These are phyloP conservation scores for Odontesthes bonariensis DNA, from an alignment of 2,113 vertebrate species.

Conservation along the genomic window DNA sequence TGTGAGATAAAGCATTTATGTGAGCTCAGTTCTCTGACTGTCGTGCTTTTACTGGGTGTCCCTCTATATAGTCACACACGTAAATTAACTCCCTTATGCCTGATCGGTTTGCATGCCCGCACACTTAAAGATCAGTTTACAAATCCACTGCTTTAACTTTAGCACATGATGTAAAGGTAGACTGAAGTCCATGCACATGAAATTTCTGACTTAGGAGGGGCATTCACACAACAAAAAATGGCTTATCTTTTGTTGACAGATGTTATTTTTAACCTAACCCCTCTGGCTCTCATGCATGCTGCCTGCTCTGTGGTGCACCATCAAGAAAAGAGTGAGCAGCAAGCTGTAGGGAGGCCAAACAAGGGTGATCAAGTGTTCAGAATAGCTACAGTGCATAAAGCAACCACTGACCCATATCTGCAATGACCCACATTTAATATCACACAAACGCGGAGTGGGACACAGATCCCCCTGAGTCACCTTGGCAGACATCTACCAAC, in stretches of 20 bases:
- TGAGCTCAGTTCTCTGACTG: neutral
- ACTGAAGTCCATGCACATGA: neutral
- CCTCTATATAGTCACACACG: slow-evolving; percentile 34
- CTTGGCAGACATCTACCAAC: slow-evolving; percentile 11
- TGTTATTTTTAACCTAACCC: slow-evolving; percentile 46
- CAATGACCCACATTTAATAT: slow-evolving; percentile 74
- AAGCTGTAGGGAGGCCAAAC: slow-evolving; percentile 38
- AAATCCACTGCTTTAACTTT: slow-evolving; percentile 2
- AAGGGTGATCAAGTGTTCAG: slow-evolving; percentile 50
- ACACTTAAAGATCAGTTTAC: slow-evolving; percentile 8
- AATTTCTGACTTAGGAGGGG: neutral
- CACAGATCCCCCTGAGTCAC: slow-evolving; percentile 40
- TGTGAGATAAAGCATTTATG: neutral
- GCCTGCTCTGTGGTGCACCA: slow-evolving; percentile 10
- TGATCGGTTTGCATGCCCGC: slow-evolving; percentile 47
- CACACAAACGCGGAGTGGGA: slow-evolving; percentile 45
- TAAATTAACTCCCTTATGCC: slow-evolving; percentile 38
- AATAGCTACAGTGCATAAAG: slow-evolving; percentile 67
- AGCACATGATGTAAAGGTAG: neutral
- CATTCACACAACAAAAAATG: slow-evolving; percentile 5
- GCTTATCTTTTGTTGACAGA: slow-evolving; percentile 4
- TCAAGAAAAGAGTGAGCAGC: slow-evolving; percentile 32
- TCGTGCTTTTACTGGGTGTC: neutral
- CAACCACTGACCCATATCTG: slow-evolving; percentile 77
- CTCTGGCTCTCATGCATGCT: neutral